Conservation (phyloP, 1,140 invertebrate genomes). For the Gonioctena quinquepunctata region DNA sequence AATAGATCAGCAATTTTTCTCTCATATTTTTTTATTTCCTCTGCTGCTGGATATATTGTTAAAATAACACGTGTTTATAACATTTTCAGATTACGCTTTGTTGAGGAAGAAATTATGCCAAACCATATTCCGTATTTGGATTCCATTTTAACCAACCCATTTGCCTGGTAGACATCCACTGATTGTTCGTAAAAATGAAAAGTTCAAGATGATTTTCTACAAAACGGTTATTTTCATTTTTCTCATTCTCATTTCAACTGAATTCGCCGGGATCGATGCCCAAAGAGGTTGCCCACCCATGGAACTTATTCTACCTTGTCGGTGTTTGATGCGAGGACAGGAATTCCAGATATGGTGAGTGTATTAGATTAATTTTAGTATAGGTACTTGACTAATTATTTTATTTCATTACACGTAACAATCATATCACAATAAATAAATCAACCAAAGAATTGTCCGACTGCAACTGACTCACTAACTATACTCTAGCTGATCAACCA, state of each 20-base stretch:
- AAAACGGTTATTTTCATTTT: neutral
- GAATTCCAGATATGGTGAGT: slow-evolving; percentile 72
- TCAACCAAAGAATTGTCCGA: neutral
- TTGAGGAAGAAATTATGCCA: neutral
- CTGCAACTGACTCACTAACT: too few relatives aligned
- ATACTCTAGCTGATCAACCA: too few relatives aligned
- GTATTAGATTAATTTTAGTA: neutral
- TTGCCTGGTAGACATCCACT: neutral
- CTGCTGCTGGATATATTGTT: too few relatives aligned
- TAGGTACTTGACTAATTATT: neutral
- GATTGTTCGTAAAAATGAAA: neutral
- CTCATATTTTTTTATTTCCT: too few relatives aligned
- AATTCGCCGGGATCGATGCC: neutral
- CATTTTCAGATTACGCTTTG: too few relatives aligned
- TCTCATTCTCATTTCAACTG: neutral
- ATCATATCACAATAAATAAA: too few relatives aligned
- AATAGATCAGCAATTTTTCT: neutral
- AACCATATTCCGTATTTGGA: neutral
- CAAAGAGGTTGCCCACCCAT: slow-evolving; percentile 61
- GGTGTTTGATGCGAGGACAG: slow-evolving; percentile 66
- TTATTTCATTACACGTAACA: too few relatives aligned
- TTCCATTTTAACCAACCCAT: neutral
- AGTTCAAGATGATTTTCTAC: neutral
- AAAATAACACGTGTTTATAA: too few relatives aligned
- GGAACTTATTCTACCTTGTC: slow-evolving; percentile 68